Evolutionary conservation across 2,113 vertebrate species (phyloP).

Genomic region (Eudyptes chrysolophus): DNA sequence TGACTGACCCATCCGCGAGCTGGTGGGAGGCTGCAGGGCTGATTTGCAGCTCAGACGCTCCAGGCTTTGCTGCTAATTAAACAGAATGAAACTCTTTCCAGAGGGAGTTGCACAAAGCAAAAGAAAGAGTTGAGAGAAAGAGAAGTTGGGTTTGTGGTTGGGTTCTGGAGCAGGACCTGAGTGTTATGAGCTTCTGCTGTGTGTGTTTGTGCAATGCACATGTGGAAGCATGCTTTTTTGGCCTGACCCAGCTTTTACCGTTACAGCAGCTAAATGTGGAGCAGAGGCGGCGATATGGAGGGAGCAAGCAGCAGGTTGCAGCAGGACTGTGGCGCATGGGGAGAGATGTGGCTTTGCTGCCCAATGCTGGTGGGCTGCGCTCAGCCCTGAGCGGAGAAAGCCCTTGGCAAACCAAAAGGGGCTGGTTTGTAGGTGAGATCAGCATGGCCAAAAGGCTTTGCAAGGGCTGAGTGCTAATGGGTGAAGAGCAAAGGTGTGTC

Average conservation of each 20-base stretch:
- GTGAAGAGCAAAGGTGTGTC: neutral
- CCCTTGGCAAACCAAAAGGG: neutral
- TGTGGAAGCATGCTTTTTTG: neutral
- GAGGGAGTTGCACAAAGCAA: neutral
- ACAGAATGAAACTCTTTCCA: neutral
- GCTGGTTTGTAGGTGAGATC: neutral
- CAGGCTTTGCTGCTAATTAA: neutral
- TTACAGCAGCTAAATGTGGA: neutral
- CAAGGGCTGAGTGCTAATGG: neutral
- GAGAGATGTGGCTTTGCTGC: neutral
- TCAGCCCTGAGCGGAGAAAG: neutral
- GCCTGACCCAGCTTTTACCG: neutral
- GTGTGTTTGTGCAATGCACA: neutral
- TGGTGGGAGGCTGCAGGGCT: neutral
- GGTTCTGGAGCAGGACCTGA: neutral
- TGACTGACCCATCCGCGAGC: neutral
- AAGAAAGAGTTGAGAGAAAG: neutral
- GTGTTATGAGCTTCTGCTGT: fast-evolving
- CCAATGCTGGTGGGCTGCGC: neutral
- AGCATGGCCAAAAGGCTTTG: neutral
- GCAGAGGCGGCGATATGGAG: fast-evolving
- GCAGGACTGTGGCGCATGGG: neutral
- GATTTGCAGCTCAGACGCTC: neutral
- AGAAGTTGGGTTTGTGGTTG: neutral
- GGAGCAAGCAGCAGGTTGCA: neutral